These are phyloP conservation scores for Drosophila prosaltans DNA, from an alignment of 1,140 invertebrate species.

Conservation along the genomic window DNA sequence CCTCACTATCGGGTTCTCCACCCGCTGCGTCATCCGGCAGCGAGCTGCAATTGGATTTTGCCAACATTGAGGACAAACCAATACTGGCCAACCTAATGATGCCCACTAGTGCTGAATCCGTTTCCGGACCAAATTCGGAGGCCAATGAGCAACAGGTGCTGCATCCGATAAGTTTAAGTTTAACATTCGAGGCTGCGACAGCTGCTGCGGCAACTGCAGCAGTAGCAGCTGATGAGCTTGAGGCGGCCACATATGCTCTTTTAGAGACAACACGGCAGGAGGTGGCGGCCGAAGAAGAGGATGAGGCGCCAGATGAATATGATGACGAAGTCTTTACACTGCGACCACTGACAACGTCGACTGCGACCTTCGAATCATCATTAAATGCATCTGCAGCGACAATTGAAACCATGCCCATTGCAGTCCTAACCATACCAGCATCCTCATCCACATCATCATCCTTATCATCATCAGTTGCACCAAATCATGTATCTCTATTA, in stretches of 20 bases:
- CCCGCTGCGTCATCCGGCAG: slow-evolving; percentile 42
- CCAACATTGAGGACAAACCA: slow-evolving; percentile 51
- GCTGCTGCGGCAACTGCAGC: slow-evolving; percentile 55
- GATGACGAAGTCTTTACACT: slow-evolving; percentile 47
- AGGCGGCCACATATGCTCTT: slow-evolving; percentile 40
- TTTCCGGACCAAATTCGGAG: slow-evolving; percentile 27
- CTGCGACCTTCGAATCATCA: slow-evolving; percentile 31
- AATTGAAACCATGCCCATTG: slow-evolving; percentile 44
- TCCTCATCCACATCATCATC: slow-evolving; percentile 21
- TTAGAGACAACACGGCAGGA: slow-evolving; percentile 29
- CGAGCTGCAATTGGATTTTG: slow-evolving; percentile 43
- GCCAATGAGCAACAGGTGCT: slow-evolving; percentile 80
- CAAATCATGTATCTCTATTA: slow-evolving; percentile 41
- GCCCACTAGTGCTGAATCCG: slow-evolving; percentile 41
- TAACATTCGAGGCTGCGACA: slow-evolving; percentile 45
- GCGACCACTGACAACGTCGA: slow-evolving; percentile 33
- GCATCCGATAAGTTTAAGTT: slow-evolving; percentile 69
- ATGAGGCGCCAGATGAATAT: not conserved
- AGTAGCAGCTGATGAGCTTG: slow-evolving; percentile 44
- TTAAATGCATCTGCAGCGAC: slow-evolving; percentile 23
- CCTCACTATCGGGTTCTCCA: slow-evolving; percentile 66
- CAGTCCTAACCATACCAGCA: slow-evolving; percentile 49
- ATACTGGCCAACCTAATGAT: slow-evolving; percentile 43
- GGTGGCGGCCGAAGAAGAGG: slow-evolving; percentile 8
- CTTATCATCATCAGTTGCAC: slow-evolving; percentile 10